Evolutionary conservation across 2,888 invertebrate genomes (phyloP).

Genomic region (Hydroisotoma schaefferi): DNA sequence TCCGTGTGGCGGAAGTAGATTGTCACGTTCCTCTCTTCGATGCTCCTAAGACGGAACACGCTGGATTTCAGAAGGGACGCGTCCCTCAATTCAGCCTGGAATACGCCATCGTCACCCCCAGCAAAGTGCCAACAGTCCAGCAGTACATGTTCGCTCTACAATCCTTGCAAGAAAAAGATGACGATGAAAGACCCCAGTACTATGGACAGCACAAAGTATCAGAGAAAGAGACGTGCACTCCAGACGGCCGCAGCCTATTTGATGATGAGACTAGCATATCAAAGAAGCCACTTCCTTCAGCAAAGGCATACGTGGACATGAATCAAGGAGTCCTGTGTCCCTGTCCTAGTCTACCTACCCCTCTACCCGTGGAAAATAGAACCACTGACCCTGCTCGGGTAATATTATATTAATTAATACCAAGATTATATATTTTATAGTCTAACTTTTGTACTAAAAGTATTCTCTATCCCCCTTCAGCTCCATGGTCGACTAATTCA

Average conservation of each 20-base stretch:
- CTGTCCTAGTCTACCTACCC: conserved; percentile 24
- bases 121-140: conserved; percentile 9
- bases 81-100: conserved; percentile 15
- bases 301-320: not conserved
- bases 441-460: not conserved
- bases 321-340: conserved; percentile 17
- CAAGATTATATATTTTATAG: not conserved
- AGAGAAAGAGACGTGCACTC: no score
- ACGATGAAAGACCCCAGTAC: not conserved
- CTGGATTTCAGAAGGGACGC: conserved; percentile 14
- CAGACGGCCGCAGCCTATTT: no score
- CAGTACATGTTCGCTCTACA: conserved; percentile 1
- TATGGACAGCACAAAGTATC: conserved; percentile 18
- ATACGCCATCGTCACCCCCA: not conserved
- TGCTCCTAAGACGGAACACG: not conserved
- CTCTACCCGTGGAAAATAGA: conserved; percentile 20
- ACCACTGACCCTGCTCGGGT: conserved; percentile 25
- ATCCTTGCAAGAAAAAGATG: not conserved
- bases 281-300: not conserved
- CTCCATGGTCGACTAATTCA: conserved; percentile 27
- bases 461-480: not conserved
- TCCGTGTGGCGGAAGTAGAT: conserved; percentile 13
- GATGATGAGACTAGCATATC: not conserved
- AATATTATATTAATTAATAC: not conserved
- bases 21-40: conserved; percentile 33